phyloP scores from a whole-genome alignment of 2,797 vertebrate species.

The Acrocephalus scirpaceus region DNA sequence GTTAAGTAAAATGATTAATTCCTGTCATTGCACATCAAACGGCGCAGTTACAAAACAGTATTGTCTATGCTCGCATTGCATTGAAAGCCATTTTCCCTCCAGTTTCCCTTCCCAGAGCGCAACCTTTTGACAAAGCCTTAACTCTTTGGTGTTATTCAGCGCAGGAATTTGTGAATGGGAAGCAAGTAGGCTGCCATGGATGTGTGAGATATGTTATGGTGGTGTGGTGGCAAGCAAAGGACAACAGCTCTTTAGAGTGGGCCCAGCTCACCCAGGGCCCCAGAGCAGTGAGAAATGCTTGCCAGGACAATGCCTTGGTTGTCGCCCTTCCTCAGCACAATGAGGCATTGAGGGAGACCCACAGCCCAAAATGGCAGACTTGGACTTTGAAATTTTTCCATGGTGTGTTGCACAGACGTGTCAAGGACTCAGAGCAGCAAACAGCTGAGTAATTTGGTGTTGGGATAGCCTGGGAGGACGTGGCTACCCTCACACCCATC shows the following conservation, averaged over 20 bases:
- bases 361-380: slow-evolving; percentile 48
- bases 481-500: not conserved
- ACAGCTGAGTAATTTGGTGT: not conserved
- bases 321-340: slow-evolving; percentile 60
- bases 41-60: slow-evolving; percentile 81
- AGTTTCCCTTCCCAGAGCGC: slow-evolving; percentile 77
- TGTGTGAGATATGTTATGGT: slow-evolving; percentile 78
- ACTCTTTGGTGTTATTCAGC: slow-evolving; percentile 71
- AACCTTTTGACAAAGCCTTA: slow-evolving; percentile 77
- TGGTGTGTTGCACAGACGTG: not conserved
- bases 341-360: slow-evolving; percentile 54
- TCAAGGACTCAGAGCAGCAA: not conserved
- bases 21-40: slow-evolving; percentile 84
- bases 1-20: slow-evolving; percentile 83
- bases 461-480: not conserved
- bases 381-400: slow-evolving; percentile 38
- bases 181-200: slow-evolving; percentile 78
- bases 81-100: slow-evolving; percentile 71
- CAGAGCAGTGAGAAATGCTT: slow-evolving; percentile 73
- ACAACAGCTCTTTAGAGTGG: slow-evolving; percentile 81
- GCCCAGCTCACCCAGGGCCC: slow-evolving; percentile 80
- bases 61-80: slow-evolving; percentile 77
- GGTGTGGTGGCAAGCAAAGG: slow-evolving; percentile 83
- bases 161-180: slow-evolving; percentile 82
- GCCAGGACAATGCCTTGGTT: slow-evolving; percentile 69